Percentiles rank a stretch among this genome's conserved stretches.
phyloP scores from a whole-genome alignment of 2,113 vertebrate species.

The Eonycteris spelaea region DNA sequence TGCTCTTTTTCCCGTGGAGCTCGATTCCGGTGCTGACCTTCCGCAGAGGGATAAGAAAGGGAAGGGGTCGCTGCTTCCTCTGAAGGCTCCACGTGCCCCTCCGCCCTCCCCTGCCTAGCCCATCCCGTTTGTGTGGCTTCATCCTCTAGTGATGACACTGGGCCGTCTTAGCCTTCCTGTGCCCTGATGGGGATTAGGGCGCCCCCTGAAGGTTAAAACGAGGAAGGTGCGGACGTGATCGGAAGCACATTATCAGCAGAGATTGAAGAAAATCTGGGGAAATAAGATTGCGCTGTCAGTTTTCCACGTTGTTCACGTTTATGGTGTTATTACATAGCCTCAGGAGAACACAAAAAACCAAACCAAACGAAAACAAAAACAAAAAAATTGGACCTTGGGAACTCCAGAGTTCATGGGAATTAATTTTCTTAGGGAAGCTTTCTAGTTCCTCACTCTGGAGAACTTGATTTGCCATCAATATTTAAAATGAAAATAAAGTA shows the following conservation, averaged over 20 bases:
- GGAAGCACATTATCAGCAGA: background rate
- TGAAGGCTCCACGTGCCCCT: background rate
- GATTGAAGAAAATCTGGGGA: background rate
- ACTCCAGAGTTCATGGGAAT: slow-evolving; percentile 56
- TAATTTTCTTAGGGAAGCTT: slow-evolving; percentile 77
- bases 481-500: slow-evolving; percentile 88
- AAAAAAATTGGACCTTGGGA: background rate
- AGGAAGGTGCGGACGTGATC: background rate
- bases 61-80: background rate
- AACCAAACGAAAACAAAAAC: slow-evolving; percentile 48
- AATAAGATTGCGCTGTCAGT: slow-evolving; percentile 44
- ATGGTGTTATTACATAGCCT: slow-evolving; percentile 47
- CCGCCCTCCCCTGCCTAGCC: background rate
- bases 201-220: background rate
- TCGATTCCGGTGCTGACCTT: background rate
- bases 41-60: background rate
- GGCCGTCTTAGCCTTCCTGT: background rate
- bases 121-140: background rate
- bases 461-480: slow-evolving; percentile 84
- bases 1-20: background rate
- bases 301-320: slow-evolving; percentile 57
- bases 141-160: background rate
- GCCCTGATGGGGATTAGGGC: background rate
- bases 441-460: slow-evolving; percentile 64
- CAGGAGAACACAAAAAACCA: slow-evolving; percentile 51